Evolutionary conservation across 2,113 vertebrate genomes (phyloP).

Genomic region (Alaudala cheleensis): DNA sequence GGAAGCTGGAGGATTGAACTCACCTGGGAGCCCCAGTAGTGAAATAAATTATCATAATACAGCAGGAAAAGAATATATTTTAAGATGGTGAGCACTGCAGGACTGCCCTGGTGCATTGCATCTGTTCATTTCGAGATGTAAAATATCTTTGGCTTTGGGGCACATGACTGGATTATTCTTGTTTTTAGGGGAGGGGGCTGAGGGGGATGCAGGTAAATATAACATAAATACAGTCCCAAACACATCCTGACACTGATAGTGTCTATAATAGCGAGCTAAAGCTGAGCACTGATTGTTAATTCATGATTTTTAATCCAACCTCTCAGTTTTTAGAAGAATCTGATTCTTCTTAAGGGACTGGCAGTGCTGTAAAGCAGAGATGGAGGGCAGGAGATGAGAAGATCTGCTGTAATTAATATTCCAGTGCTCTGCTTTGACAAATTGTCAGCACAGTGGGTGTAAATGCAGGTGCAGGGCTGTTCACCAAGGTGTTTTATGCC

Average conservation of each 20-base stretch:
- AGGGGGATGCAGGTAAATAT: not conserved
- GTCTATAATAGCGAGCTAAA: not conserved
- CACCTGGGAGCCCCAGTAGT: constrained; percentile 4
- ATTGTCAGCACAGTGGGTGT: not conserved
- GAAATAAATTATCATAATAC: constrained; percentile 52
- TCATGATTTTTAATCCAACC: not conserved
- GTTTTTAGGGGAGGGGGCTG: not conserved
- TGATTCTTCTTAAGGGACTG: not conserved
- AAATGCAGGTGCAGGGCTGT: not conserved
- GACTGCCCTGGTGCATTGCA: not conserved
- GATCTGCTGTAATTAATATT: not conserved
- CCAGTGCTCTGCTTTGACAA: not conserved
- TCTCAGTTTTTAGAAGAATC: not conserved
- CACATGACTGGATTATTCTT: not conserved
- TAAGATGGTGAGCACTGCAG: not conserved
- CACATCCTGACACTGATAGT: not conserved
- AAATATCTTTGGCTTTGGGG: not conserved
- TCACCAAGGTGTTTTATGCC: not conserved
- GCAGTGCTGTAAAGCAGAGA: not conserved
- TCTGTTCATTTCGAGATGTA: not conserved
- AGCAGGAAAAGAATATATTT: not conserved
- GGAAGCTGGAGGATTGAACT: constrained; percentile 26
- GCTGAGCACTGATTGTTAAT: not conserved
- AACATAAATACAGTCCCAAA: not conserved
- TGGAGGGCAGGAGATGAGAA: not conserved